phyloP scores from a whole-genome alignment of 2,113 vertebrate genomes.

The Prionailurus bengalensis region DNA sequence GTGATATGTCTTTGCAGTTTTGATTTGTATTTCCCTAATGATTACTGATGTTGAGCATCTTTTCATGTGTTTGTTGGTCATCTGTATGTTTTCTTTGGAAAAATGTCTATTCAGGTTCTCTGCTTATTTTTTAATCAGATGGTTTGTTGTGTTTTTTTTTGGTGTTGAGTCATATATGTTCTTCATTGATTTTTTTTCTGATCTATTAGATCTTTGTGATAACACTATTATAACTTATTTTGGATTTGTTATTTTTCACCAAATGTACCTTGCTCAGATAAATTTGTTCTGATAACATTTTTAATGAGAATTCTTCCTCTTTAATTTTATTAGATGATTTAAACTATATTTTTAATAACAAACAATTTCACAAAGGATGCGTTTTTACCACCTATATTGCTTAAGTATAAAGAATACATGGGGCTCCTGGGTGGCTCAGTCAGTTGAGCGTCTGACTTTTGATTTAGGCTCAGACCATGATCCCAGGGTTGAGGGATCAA shows the following conservation, averaged over 20 bases:
- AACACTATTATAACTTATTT: neutral
- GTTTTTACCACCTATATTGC: neutral
- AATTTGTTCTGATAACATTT: neutral
- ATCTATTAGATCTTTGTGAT: slow-evolving; percentile 32
- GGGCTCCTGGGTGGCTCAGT: too few species aligned
- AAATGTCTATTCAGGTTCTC: neutral
- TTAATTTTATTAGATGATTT: neutral
- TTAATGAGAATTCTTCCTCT: neutral
- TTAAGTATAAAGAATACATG: neutral
- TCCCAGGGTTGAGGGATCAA: too few species aligned
- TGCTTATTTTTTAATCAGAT: neutral
- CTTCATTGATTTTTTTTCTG: neutral
- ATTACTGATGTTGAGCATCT: neutral
- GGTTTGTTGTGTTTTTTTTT: neutral
- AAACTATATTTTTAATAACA: neutral
- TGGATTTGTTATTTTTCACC: neutral
- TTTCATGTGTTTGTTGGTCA: neutral
- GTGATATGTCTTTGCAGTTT: neutral
- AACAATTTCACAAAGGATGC: neutral
- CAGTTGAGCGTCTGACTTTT: too few species aligned
- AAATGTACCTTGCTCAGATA: neutral
- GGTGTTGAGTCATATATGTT: neutral
- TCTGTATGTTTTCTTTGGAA: neutral
- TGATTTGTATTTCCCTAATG: neutral
- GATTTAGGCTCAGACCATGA: too few species aligned